A percentile compares a stretch with the other conserved stretches of the same genome.
These are phyloP conservation scores for Holcopasites calliopsidis DNA, from an alignment of 1,140 invertebrate species.

Conservation along the genomic window DNA sequence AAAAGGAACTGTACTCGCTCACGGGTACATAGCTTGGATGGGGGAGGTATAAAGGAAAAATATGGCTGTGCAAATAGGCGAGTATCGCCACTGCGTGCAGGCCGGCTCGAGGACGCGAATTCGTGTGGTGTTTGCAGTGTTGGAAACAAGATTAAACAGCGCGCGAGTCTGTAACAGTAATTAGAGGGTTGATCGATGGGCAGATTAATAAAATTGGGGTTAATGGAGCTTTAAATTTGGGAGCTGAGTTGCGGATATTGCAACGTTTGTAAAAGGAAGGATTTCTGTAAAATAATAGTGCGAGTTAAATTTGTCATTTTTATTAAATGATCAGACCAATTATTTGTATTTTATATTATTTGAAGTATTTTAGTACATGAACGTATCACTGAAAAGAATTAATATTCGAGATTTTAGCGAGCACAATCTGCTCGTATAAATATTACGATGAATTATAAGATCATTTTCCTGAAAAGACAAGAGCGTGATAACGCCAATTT, in stretches of 20 bases:
- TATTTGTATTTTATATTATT: too few relatives aligned
- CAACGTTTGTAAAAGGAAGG: too few relatives aligned
- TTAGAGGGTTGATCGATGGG: constrained; percentile 4
- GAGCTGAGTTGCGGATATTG: too few relatives aligned
- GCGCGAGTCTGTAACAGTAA: not conserved
- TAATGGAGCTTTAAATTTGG: too few relatives aligned
- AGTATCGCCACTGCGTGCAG: not conserved
- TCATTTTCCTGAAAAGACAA: not conserved
- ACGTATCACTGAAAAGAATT: too few relatives aligned
- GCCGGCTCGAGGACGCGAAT: not conserved
- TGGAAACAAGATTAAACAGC: not conserved
- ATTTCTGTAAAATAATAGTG: too few relatives aligned
- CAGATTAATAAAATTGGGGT: too few relatives aligned
- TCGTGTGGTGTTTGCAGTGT: not conserved
- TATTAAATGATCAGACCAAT: too few relatives aligned
- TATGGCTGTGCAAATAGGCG: constrained; percentile 7
- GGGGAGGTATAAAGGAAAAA: not conserved
- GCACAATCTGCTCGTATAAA: not conserved
- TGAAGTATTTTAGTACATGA: too few relatives aligned
- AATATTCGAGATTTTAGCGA: too few relatives aligned
- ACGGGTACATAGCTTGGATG: too few relatives aligned
- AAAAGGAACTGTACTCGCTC: constrained; percentile 23
- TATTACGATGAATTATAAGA: not conserved
- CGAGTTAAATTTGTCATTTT: too few relatives aligned
- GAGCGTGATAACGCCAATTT: constrained; percentile 1